Percentiles rank a stretch among this genome's conserved stretches.
Evolutionary conservation across 2,888 invertebrate genomes (phyloP).

Genomic region (Diaphora mendica): DNA sequence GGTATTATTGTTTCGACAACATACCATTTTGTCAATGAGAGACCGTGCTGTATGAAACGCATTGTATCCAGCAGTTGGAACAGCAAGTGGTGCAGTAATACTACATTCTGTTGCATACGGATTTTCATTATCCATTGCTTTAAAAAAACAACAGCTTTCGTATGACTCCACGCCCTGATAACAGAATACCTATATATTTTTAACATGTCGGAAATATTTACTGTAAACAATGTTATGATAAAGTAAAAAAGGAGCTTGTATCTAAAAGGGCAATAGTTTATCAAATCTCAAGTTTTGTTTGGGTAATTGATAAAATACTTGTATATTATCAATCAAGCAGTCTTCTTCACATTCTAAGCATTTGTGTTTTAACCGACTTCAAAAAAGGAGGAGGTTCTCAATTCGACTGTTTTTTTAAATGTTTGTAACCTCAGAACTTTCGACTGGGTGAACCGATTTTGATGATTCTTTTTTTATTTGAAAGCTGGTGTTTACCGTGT

Average conservation of each 20-base stretch:
- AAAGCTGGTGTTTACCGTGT: too few relatives aligned
- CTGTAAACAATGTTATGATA: neutral
- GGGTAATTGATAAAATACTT: neutral
- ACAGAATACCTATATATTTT: constrained; percentile 12
- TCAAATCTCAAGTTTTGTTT: neutral
- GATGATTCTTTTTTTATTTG: too few relatives aligned
- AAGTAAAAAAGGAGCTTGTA: neutral
- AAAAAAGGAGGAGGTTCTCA: too few relatives aligned
- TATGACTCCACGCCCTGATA: constrained; percentile 64
- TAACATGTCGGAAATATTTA: neutral
- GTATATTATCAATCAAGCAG: neutral
- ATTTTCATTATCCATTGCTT: constrained; percentile 63
- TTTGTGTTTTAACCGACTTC: too few relatives aligned
- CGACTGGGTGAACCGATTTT: too few relatives aligned
- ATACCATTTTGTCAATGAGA: constrained; percentile 67
- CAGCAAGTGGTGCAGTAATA: constrained; percentile 55
- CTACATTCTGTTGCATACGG: constrained; percentile 53
- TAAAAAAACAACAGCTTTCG: constrained; percentile 64
- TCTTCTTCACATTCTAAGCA: too few relatives aligned
- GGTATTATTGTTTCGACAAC: neutral
- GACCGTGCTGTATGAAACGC: constrained; percentile 67
- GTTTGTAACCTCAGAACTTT: too few relatives aligned
- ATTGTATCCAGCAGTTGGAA: constrained; percentile 64
- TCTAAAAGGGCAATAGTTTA: constrained; percentile 6
- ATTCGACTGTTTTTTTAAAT: too few relatives aligned